Evolutionary conservation across 2,888 invertebrate genomes (phyloP).

Genomic region (Hirtodrosophila alboralis): DNA sequence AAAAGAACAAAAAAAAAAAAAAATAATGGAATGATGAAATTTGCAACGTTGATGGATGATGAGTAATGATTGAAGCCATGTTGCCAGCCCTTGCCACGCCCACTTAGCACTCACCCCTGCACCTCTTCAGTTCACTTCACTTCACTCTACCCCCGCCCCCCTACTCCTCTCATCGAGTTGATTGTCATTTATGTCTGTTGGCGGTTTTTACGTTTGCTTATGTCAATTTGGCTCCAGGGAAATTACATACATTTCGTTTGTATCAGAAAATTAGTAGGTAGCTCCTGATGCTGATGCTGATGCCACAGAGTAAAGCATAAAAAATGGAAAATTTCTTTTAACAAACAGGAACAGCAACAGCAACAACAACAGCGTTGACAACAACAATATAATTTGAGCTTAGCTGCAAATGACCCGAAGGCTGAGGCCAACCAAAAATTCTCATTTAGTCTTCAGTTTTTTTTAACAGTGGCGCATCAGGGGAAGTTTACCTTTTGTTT

Average conservation of each 20-base stretch:
- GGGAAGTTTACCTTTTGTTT: too few relatives aligned
- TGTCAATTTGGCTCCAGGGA: constrained; percentile 78
- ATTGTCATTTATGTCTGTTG: constrained; percentile 78
- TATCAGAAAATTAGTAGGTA: constrained; percentile 76
- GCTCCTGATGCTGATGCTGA: constrained; percentile 23
- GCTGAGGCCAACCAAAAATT: constrained; percentile 35
- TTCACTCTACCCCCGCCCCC: neutral
- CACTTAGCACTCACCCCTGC: constrained; percentile 1
- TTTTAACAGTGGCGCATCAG: too few relatives aligned
- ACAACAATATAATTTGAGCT: constrained; percentile 61
- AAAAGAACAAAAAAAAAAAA: constrained; percentile 46
- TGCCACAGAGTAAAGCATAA: constrained; percentile 50
- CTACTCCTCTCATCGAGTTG: constrained; percentile 41
- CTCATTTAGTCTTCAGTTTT: too few relatives aligned
- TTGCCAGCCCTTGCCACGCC: constrained; percentile 48
- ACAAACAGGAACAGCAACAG: constrained; percentile 23
- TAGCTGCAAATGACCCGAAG: constrained; percentile 69
- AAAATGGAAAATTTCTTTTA: constrained; percentile 48
- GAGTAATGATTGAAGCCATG: constrained; percentile 78
- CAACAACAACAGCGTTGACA: constrained; percentile 22
- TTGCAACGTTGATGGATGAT: constrained; percentile 78
- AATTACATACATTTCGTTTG: constrained; percentile 78
- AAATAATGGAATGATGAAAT: constrained; percentile 30
- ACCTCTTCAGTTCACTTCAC: too few relatives aligned
- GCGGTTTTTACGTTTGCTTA: constrained; percentile 75